A percentile compares a stretch with the other conserved stretches of the same genome.
phyloP scores from a whole-genome alignment of 2,113 vertebrate species.

The Picathartes gymnocephalus region DNA sequence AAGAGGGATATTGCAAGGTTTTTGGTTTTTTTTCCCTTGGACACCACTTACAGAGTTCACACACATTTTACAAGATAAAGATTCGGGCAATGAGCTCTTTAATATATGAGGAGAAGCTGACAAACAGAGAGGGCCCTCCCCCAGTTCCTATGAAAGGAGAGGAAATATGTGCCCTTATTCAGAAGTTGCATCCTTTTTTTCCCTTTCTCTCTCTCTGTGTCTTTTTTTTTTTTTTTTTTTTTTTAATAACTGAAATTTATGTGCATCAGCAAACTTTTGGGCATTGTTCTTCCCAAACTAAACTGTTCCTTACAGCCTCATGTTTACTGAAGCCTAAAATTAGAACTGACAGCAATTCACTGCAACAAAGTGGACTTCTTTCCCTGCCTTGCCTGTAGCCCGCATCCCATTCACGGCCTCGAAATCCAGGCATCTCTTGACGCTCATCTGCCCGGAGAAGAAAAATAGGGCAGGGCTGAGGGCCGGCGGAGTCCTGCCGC shows the following conservation, averaged over 20 bases:
- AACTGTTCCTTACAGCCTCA: constrained; percentile 74
- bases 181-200: constrained; percentile 61
- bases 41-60: constrained; percentile 33
- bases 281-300: constrained; percentile 75
- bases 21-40: not conserved
- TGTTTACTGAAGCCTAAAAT: constrained; percentile 84
- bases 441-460: constrained; percentile 67
- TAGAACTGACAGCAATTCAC: constrained; percentile 84
- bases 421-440: constrained; percentile 68
- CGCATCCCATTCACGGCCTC: constrained; percentile 68
- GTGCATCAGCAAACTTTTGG: constrained; percentile 71
- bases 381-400: constrained; percentile 55
- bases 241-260: constrained; percentile 76
- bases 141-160: constrained; percentile 52
- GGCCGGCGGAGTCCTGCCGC: not conserved
- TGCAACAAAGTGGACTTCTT: constrained; percentile 76
- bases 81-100: constrained; percentile 41
- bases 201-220: not conserved
- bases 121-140: constrained; percentile 51
- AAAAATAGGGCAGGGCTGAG: constrained; percentile 68
- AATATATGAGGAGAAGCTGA: constrained; percentile 41
- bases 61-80: constrained; percentile 6
- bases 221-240: not conserved
- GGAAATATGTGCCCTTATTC: constrained; percentile 61
- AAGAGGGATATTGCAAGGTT: not conserved